Evolutionary conservation across 2,888 invertebrate genomes (phyloP), one percentile per base, ranked within the genome.

Genomic region (Drosophila silvestris): DNA sequence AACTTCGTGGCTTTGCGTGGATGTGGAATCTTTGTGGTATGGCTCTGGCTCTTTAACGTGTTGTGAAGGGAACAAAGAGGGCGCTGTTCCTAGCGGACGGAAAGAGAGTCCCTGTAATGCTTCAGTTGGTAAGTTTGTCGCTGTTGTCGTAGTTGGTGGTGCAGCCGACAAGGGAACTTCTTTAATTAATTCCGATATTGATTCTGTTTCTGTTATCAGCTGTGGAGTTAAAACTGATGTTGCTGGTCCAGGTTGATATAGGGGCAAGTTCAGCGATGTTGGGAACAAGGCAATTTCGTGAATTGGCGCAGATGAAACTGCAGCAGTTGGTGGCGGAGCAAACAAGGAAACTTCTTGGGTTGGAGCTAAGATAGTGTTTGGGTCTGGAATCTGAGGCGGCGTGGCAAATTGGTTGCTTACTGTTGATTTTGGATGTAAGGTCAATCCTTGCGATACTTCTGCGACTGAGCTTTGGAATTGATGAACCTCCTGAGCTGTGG

Each of bases 161-260:
- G 83, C 71, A 12, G 67, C 70, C 56, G 74, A 81, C 0, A 71
- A 54, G 1, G 70, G 54, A 59, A 52, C 50, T 51, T 73, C 73
- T 39, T 64, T 51, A 33, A 16, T 32, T 22, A 16, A 10, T 32
- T 35, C 44, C 3, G 47, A 30, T 22, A 7, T 33, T 14, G 30
- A 30, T 7, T 52, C 16, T 6, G 22, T 14, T 10, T n/a, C 50
- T 4, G 35, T 22, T 35, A 3, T 50, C n/a, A 33, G 14, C 14
- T 35, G 60, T 6, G 60, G 47, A 26, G 47, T 16, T 16, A 47
- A 58, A 7, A 26, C 41, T 14, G 37, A 16, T 32, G n/a, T 26
- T 22, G 44, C 28, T 47, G 33, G 41, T 52, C 65, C n/a, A 22
- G 14, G 9, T 28, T 56, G 35, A 28, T 58, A 57, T n/a, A 26